A percentile compares a stretch with the other conserved stretches of the same genome.
Conservation (phyloP, 2,888 invertebrate genomes). For the Corythucha ciliata region DNA sequence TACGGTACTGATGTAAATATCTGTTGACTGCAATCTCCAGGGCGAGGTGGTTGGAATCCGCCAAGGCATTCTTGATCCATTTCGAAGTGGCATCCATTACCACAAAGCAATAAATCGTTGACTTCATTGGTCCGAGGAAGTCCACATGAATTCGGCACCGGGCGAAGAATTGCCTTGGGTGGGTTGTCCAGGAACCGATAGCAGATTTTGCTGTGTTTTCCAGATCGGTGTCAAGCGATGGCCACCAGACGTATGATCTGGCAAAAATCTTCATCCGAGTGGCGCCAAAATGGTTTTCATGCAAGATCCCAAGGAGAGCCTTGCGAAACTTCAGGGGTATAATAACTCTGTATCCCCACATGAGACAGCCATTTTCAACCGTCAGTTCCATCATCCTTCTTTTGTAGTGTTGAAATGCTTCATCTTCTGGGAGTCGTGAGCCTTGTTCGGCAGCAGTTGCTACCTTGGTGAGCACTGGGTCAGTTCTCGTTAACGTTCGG, state of each 20-base stretch:
- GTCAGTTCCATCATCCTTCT: slow-evolving; percentile 12
- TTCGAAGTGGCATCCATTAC: not conserved
- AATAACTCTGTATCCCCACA: slow-evolving; percentile 24
- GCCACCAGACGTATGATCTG: slow-evolving; percentile 21
- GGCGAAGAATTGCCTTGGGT: not conserved
- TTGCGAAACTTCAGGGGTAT: slow-evolving; percentile 9
- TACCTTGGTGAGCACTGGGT: slow-evolving; percentile 12
- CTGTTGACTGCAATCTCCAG: not conserved
- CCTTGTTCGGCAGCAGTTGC: not conserved
- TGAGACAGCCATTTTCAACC: slow-evolving; percentile 17
- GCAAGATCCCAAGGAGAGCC: slow-evolving; percentile 14
- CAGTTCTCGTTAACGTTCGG: slow-evolving; percentile 19
- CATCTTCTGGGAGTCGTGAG: not conserved
- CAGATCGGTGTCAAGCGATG: not conserved
- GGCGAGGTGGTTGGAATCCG: slow-evolving; percentile 3
- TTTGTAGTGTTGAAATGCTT: slow-evolving; percentile 8
- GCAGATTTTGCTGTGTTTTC: not conserved
- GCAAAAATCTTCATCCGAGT: slow-evolving; percentile 32
- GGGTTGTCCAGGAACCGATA: not conserved
- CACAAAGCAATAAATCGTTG: not conserved
- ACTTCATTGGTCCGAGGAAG: not conserved
- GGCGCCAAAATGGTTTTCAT: slow-evolving; percentile 27
- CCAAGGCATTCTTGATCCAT: slow-evolving; percentile 13
- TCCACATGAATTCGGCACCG: not conserved
- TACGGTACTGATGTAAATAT: slow-evolving; percentile 9